phyloP scores from a whole-genome alignment of 2,797 vertebrate species.

The Chaunax sp. region DNA sequence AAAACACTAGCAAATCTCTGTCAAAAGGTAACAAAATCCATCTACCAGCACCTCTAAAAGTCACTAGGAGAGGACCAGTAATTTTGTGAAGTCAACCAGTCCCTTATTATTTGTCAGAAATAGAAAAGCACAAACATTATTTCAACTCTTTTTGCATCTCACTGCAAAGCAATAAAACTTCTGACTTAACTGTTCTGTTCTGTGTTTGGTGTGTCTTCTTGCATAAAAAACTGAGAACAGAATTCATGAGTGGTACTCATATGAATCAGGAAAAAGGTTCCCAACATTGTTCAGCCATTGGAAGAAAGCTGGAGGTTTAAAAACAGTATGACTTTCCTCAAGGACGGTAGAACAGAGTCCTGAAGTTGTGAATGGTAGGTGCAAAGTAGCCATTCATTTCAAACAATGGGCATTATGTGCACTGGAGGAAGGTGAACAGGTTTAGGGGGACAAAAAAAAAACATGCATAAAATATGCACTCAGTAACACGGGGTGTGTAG shows the following conservation, averaged over 20 bases:
- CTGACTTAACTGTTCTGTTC: background rate
- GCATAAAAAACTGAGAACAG: background rate
- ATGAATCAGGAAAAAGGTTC: background rate
- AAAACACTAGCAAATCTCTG: too few species aligned
- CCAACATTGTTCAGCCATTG: background rate
- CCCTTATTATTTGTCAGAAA: background rate
- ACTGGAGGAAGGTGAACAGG: constrained; percentile 47
- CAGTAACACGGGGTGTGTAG: constrained; percentile 34
- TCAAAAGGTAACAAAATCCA: too few species aligned
- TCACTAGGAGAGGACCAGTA: too few species aligned
- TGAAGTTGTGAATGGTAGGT: constrained; percentile 28
- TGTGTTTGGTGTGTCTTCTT: background rate
- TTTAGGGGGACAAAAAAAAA: constrained; percentile 29
- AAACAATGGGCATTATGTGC: constrained; percentile 63
- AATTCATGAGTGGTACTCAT: background rate
- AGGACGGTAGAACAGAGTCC: background rate
- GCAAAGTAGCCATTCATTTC: constrained; percentile 34
- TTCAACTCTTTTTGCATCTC: too few species aligned
- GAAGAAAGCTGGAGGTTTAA: background rate
- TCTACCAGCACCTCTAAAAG: too few species aligned
- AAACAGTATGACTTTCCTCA: constrained; percentile 4
- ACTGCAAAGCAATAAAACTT: background rate
- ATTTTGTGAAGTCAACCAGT: background rate
- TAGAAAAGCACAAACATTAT: too few species aligned
- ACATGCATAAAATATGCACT: constrained; percentile 34